Evolutionary conservation across 2,113 vertebrate genomes (phyloP), one percentile per base, ranked within the genome.

Genomic region (Oreochromis tanganicae): DNA sequence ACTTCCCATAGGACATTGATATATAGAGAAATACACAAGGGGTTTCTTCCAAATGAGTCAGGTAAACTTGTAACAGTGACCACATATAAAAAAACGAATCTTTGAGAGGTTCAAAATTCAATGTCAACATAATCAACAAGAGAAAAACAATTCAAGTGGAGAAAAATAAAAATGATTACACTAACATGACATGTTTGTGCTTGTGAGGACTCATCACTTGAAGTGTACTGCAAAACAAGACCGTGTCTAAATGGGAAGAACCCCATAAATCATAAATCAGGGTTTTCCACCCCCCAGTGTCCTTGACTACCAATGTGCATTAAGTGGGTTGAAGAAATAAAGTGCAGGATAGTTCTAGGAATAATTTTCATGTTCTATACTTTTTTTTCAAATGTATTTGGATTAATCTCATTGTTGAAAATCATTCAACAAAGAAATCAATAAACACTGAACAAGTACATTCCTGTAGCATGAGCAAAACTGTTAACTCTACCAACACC

Each of bases 341-440:
- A 95, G 94, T 95, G 95, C 94, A 90, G 89, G 85, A 89, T 84
- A 91, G 88, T 87, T 90, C 89, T 84, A 68, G 46, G 59, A 90
- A 82, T 78, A 24, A 84, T 82, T 63, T 89, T 66, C 48, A 87
- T 81, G 16, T 85, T 92, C 78, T 83, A 82, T 14, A 88, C 50
- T 79, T 34, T 68, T 38, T 36, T 36, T 61, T 83, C 75, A 80
- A 59, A 92, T 46, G 63, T 78, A 48, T 54, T 80, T 41, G 56
- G 71, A 80, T 85, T 80, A 85, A 93, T 94, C 91, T 94, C 87
- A 82, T 66, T 56, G 82, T 85, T 91, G 83, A 93, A 84, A 83
- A 29, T 29, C 34, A 21, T 66, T 87, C 81, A 82, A 89, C 85
- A 82, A 83, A 73, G 85, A 84, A 91, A 82, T 36, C 36, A 73